phyloP scores from a whole-genome alignment of 2,113 vertebrate genomes.

The Colius striatus region DNA sequence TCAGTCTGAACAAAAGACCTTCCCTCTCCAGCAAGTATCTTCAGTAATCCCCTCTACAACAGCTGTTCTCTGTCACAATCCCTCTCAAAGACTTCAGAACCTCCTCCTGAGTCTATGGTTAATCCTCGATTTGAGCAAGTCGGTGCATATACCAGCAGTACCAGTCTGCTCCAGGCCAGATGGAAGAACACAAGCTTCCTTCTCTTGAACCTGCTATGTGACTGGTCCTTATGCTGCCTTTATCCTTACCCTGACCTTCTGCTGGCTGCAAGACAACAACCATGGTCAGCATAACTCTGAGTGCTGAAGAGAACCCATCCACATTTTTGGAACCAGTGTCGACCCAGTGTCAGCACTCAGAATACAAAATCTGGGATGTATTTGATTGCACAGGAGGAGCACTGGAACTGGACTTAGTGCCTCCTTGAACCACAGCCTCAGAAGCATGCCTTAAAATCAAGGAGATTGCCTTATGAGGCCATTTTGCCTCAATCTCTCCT shows the following conservation, averaged over 20 bases:
- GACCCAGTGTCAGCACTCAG: background rate
- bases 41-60: background rate
- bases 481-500: background rate
- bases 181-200: background rate
- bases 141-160: background rate
- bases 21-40: background rate
- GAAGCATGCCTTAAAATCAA: background rate
- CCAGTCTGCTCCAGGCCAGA: background rate
- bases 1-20: background rate
- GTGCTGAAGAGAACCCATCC: background rate
- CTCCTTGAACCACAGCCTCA: background rate
- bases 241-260: slow-evolving; percentile 14
- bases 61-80: background rate
- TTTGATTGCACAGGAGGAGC: background rate
- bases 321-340: background rate
- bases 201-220: background rate
- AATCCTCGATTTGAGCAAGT: background rate
- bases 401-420: background rate
- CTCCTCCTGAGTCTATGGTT: background rate
- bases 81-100: background rate
- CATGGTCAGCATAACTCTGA: background rate
- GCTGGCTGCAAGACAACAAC: background rate
- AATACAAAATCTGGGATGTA: background rate
- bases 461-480: slow-evolving; percentile 32
- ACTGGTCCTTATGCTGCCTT: background rate